phyloP scores from a whole-genome alignment of 2,888 invertebrate genomes.

The Drosophila flavopinicola region DNA sequence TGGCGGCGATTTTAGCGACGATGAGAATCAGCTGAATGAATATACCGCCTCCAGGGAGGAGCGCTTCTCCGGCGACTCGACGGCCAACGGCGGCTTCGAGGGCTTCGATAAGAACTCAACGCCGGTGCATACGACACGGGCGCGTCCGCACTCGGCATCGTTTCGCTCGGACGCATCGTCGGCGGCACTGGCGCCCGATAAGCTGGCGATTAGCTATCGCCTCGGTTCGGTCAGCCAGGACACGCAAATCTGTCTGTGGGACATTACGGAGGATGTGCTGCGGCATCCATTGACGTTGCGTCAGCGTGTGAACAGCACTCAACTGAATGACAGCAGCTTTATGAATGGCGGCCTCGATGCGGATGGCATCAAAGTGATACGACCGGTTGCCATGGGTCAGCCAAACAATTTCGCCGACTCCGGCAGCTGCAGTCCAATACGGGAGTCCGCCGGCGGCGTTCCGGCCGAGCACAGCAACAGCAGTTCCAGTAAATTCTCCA shows the following conservation, averaged over 20 bases:
- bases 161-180: conserved; percentile 83
- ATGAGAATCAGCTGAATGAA: conserved; percentile 85
- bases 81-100: conserved; percentile 81
- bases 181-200: conserved; percentile 83
- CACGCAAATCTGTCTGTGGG: conserved; percentile 99
- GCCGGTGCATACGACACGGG: conserved; percentile 75
- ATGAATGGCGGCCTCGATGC: conserved; percentile 82
- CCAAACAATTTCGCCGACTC: conserved; percentile 54
- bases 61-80: conserved; percentile 75
- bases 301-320: conserved; percentile 81
- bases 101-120: conserved; percentile 80
- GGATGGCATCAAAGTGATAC: conserved; percentile 83
- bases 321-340: conserved; percentile 80
- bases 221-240: conserved; percentile 98
- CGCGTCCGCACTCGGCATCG: conserved; percentile 82
- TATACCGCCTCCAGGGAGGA: conserved; percentile 73
- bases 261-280: conserved; percentile 97
- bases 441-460: conserved; percentile 52
- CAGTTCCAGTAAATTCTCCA: conserved; percentile 84
- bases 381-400: conserved; percentile 82
- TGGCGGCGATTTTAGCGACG: conserved; percentile 86
- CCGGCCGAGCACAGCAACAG: conserved; percentile 81
- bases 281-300: conserved; percentile 87
- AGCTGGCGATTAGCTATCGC: conserved; percentile 89
- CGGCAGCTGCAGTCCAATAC: conserved; percentile 73